Evolutionary conservation across 2,797 vertebrate species (phyloP).

Genomic region (Epinephelus coioides): DNA sequence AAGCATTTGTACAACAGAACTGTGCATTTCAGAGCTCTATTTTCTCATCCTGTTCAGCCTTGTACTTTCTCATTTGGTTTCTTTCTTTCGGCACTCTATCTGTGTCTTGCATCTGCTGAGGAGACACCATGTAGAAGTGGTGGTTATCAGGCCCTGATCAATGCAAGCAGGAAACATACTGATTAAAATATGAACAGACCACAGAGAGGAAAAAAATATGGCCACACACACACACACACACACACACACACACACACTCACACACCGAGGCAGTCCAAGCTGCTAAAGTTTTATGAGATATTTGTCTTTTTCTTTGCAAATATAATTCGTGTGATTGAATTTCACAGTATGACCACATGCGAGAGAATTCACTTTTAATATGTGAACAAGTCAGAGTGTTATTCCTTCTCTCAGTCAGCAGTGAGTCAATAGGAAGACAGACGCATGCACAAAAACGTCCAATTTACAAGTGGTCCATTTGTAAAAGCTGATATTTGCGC

Average conservation of each 20-base stretch:
- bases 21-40: neutral
- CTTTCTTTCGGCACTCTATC: slow-evolving; percentile 55
- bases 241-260: slow-evolving; percentile 2
- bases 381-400: slow-evolving; percentile 43
- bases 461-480: slow-evolving; percentile 58
- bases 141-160: slow-evolving; percentile 75
- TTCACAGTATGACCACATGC: slow-evolving; percentile 52
- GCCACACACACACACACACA: slow-evolving; percentile 27
- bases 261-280: slow-evolving; percentile 29
- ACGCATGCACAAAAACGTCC: slow-evolving; percentile 7
- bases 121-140: slow-evolving; percentile 67
- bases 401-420: slow-evolving; percentile 42
- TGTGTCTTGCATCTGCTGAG: slow-evolving; percentile 71
- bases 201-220: slow-evolving; percentile 62
- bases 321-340: slow-evolving; percentile 47
- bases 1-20: neutral
- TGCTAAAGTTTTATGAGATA: slow-evolving; percentile 21
- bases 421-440: slow-evolving; percentile 50
- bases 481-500: slow-evolving; percentile 57
- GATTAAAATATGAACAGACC: slow-evolving; percentile 77
- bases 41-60: slow-evolving; percentile 39
- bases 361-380: slow-evolving; percentile 44
- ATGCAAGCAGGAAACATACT: slow-evolving; percentile 74
- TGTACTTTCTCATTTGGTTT: slow-evolving; percentile 39
- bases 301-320: slow-evolving; percentile 53